Evolutionary conservation across 1,140 invertebrate genomes (phyloP).

Genomic region (Dreissena polymorpha): DNA sequence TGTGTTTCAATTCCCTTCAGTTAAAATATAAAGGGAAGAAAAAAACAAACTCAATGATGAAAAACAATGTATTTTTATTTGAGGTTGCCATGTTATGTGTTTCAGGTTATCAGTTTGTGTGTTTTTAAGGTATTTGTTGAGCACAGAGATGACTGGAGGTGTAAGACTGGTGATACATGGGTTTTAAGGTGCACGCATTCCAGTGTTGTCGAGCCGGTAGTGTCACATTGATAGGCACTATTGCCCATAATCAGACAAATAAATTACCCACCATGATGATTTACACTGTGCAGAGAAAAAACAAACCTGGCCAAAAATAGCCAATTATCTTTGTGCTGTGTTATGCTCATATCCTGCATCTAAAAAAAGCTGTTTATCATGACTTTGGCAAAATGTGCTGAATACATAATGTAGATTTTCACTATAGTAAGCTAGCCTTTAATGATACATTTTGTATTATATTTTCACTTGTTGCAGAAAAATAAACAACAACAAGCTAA

Average conservation of each 20-base stretch:
- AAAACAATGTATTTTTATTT: too few species aligned
- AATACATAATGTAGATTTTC: too few species aligned
- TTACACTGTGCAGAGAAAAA: conserved; percentile 16
- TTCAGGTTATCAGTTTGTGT: conserved; percentile 7
- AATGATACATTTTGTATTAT: too few species aligned
- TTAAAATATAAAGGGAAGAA: too few species aligned
- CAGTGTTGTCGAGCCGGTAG: not conserved
- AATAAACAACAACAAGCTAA: conserved; percentile 53
- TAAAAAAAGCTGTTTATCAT: too few species aligned
- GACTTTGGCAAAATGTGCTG: too few species aligned
- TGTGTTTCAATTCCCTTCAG: too few species aligned
- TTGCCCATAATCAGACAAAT: conserved; percentile 30
- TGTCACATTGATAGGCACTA: conserved; percentile 43
- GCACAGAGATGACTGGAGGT: not conserved
- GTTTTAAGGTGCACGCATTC: conserved; percentile 31
- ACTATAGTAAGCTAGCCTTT: too few species aligned
- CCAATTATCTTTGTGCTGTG: not conserved
- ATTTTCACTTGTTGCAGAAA: conserved; percentile 39
- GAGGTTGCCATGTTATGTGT: not conserved
- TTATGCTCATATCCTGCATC: too few species aligned
- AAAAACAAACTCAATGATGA: too few species aligned
- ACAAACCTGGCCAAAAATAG: not conserved
- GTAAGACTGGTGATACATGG: conserved; percentile 9
- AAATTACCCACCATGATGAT: conserved; percentile 21
- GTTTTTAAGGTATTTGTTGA: not conserved